Conservation (phyloP, 1,140 invertebrate genomes). For the Orussus abietinus region DNA sequence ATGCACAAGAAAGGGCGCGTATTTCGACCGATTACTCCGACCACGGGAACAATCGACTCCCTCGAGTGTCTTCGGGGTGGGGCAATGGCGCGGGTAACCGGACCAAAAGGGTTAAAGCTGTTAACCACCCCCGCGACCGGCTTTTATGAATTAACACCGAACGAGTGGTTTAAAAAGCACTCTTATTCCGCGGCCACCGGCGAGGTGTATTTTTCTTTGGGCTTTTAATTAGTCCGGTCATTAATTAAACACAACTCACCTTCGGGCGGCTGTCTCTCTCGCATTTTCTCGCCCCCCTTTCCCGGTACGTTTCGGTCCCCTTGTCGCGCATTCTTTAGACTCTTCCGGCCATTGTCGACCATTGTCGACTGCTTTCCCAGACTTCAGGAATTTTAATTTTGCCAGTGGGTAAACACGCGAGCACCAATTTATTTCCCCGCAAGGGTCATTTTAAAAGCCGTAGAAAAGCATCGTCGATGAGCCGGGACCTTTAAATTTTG, state of each 20-base stretch:
- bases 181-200: slow-evolving; percentile 5
- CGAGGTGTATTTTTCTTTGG: slow-evolving; percentile 28
- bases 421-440: slow-evolving; percentile 33
- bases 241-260: slow-evolving; percentile 33
- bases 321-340: neutral
- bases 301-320: too few species aligned
- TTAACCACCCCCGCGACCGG: slow-evolving; percentile 11
- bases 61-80: slow-evolving; percentile 1
- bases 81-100: too few species aligned
- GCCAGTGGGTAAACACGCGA: slow-evolving; percentile 31
- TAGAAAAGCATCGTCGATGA: neutral
- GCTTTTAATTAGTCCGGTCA: slow-evolving; percentile 34
- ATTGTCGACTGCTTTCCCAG: slow-evolving; percentile 18
- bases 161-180: slow-evolving; percentile 20
- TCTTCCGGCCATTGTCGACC: slow-evolving; percentile 6
- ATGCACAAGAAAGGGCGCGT: too few species aligned
- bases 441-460: slow-evolving; percentile 27
- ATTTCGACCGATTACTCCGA: slow-evolving; percentile 12
- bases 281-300: neutral
- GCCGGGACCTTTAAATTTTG: neutral
- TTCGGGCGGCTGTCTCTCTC: slow-evolving; percentile 1
- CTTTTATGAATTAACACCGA: slow-evolving; percentile 24
- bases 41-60: slow-evolving; percentile 10
- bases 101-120: slow-evolving; percentile 15
- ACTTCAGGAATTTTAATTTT: slow-evolving; percentile 35